These are phyloP conservation scores for Danio kyathit DNA, from an alignment of 2,797 vertebrate genomes.

Conservation along the genomic window DNA sequence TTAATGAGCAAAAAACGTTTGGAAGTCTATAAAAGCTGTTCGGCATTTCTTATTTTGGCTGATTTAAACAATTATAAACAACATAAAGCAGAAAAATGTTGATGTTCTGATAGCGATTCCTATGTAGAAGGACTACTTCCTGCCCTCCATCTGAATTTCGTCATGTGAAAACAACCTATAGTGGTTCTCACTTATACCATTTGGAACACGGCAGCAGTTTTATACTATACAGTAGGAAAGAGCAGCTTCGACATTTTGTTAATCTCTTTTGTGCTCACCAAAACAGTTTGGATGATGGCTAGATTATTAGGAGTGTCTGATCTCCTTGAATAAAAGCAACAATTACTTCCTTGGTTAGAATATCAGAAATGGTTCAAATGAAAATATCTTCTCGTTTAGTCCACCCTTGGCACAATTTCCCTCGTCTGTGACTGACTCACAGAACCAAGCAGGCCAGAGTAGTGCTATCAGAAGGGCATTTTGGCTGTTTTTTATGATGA, in stretches of 20 bases:
- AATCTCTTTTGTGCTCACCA: background rate
- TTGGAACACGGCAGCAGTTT: background rate
- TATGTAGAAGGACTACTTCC: no score
- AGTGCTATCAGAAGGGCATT: constrained; percentile 1
- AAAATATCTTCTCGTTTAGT: background rate
- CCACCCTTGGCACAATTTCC: constrained; percentile 5
- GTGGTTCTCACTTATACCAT: no score
- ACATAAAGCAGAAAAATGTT: no score
- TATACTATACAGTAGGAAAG: background rate
- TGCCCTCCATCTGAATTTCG: no score
- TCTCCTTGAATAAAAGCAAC: background rate
- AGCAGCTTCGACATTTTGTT: background rate
- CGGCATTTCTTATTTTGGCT: no score
- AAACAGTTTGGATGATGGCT: background rate
- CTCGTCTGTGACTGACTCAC: background rate
- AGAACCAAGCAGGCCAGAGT: background rate
- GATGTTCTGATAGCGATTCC: no score
- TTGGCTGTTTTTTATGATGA: constrained; percentile 14
- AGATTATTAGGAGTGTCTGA: background rate
- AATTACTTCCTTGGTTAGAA: background rate
- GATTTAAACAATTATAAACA: no score
- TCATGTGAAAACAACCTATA: no score
- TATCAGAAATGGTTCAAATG: background rate
- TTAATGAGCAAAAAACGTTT: no score
- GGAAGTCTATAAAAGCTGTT: no score